These are phyloP conservation scores for Merluccius polli DNA, from an alignment of 2,797 vertebrate genomes.

Conservation along the genomic window DNA sequence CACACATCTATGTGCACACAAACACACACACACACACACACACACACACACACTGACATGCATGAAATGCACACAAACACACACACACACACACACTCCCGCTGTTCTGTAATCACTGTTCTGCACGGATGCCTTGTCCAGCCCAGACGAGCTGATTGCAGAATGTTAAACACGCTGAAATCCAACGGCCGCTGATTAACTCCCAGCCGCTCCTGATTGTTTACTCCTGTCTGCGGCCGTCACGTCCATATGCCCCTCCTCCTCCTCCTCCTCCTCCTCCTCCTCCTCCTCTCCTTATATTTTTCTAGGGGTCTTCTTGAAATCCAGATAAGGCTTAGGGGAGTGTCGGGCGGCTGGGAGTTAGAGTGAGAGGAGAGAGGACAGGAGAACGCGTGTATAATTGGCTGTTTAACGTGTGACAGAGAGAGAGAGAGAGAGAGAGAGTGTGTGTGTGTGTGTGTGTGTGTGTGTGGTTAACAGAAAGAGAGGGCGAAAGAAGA, in stretches of 20 bases:
- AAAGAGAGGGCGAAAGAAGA: conserved; percentile 55
- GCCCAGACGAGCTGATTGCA: conserved; percentile 46
- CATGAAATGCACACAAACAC: conserved; percentile 20
- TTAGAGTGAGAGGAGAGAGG: conserved; percentile 48
- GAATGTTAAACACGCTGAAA: conserved; percentile 70
- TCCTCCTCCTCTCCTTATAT: not conserved
- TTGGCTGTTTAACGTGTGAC: conserved; percentile 79
- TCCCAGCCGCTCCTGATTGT: conserved; percentile 53
- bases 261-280: not conserved
- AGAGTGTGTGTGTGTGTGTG: conserved; percentile 22
- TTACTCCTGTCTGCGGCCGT: conserved; percentile 61
- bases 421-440: conserved; percentile 51
- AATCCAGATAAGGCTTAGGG: not conserved
- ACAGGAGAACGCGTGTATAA: conserved; percentile 69
- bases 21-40: too few relatives aligned
- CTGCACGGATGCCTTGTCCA: conserved; percentile 51
- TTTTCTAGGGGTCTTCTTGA: not conserved
- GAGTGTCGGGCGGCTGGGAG: conserved; percentile 16
- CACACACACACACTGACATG: conserved; percentile 19
- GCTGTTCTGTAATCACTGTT: conserved; percentile 48
- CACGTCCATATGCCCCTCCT: conserved; percentile 50
- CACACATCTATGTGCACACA: conserved; percentile 14
- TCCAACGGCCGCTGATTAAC: conserved; percentile 66
- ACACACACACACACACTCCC: conserved; percentile 14
- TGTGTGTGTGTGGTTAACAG: conserved; percentile 22